Conservation (phyloP, 2,888 invertebrate species). For the Azorinus chamasolen region DNA sequence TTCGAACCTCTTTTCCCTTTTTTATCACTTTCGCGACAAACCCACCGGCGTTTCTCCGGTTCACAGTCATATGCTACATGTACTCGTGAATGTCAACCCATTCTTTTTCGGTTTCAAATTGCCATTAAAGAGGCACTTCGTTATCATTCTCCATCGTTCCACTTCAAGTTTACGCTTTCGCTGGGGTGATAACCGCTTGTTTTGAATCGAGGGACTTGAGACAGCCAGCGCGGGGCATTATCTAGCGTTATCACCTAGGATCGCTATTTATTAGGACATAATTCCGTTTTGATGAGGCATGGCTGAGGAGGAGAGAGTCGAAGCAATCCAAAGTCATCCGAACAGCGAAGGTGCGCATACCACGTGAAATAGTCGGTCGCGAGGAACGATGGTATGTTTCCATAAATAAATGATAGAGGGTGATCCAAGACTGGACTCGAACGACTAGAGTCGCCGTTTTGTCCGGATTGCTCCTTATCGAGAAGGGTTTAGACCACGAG, state of each 20-base stretch:
- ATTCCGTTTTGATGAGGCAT: conserved; percentile 59
- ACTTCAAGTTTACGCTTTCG: neutral
- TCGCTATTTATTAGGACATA: conserved; percentile 62
- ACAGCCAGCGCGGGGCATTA: conserved; percentile 2
- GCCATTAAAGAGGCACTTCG: no score
- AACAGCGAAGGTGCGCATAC: conserved; percentile 47
- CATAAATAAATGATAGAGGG: conserved; percentile 61
- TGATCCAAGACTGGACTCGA: conserved; percentile 41
- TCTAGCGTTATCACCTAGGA: conserved; percentile 48
- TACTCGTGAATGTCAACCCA: no score
- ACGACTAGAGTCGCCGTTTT: conserved; percentile 60
- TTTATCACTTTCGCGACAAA: neutral
- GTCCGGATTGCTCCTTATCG: conserved; percentile 56
- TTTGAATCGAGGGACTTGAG: neutral
- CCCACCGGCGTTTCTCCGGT: neutral
- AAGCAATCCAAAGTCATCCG: conserved; percentile 48
- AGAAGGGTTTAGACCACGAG: conserved; percentile 49
- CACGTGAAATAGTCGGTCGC: conserved; percentile 46
- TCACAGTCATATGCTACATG: no score
- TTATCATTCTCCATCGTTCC: conserved; percentile 7
- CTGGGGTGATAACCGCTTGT: conserved; percentile 1
- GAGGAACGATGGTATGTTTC: conserved; percentile 52
- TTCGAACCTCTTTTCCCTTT: neutral
- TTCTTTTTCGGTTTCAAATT: no score
- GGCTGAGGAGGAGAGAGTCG: conserved; percentile 40